phyloP scores from a whole-genome alignment of 2,888 invertebrate genomes.

The Poecilus cupreus region DNA sequence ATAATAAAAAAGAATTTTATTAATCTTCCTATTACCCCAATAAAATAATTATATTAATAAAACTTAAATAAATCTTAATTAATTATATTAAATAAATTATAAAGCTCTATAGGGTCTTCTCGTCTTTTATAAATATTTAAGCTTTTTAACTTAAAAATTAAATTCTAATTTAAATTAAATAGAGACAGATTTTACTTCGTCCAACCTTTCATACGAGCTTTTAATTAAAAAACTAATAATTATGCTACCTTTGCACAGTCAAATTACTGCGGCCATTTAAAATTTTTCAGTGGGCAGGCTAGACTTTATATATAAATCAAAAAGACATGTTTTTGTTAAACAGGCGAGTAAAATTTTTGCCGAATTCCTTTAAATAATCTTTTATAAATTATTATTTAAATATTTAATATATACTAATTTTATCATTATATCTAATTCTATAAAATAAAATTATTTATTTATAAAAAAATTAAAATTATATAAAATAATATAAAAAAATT shows the following conservation, averaged over 20 bases:
- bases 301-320: slow-evolving; percentile 79
- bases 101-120: too few relatives aligned
- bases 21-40: slow-evolving; percentile 81
- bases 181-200: too few relatives aligned
- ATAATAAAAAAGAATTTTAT: slow-evolving; percentile 75
- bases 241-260: too few relatives aligned
- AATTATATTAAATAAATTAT: slow-evolving; percentile 73
- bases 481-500: slow-evolving; percentile 73
- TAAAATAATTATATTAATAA: slow-evolving; percentile 73
- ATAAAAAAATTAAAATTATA: slow-evolving; percentile 70
- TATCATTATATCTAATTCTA: slow-evolving; percentile 76
- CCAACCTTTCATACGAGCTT: slow-evolving; percentile 85
- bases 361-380: too few relatives aligned
- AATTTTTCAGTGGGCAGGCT: slow-evolving; percentile 82
- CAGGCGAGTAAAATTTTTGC: slow-evolving; percentile 80
- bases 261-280: too few relatives aligned
- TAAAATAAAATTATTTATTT: slow-evolving; percentile 71
- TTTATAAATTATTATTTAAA: slow-evolving; percentile 63
- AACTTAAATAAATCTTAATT: slow-evolving; percentile 68
- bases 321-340: slow-evolving; percentile 88
- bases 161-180: too few relatives aligned
- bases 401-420: slow-evolving; percentile 75
- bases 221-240: slow-evolving; percentile 87
- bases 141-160: too few relatives aligned
- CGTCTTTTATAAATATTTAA: too few relatives aligned